phyloP scores from a whole-genome alignment of 2,797 vertebrate genomes.

The Scleropages formosus region DNA sequence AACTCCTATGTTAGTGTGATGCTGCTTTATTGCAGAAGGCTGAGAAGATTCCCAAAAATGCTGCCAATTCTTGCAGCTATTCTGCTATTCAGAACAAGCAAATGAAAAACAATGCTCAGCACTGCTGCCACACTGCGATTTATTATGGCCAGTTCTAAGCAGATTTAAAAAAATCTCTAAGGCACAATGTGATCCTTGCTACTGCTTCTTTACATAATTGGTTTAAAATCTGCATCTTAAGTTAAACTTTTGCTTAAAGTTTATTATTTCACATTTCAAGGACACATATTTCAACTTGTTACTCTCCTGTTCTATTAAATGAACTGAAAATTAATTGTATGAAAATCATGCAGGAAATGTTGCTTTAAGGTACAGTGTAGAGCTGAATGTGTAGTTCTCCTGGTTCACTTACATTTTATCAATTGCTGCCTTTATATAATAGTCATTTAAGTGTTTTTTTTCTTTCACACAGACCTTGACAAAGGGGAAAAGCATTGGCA shows the following conservation, averaged over 20 bases:
- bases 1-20: not conserved
- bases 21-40: not conserved
- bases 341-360: conserved; percentile 42
- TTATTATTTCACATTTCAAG: not conserved
- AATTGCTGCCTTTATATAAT: not conserved
- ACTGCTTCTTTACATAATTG: too few species aligned
- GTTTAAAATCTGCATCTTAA: not conserved
- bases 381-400: not conserved
- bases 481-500: conserved; percentile 85
- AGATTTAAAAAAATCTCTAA: too few species aligned
- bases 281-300: not conserved
- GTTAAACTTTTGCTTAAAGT: not conserved
- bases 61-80: too few species aligned
- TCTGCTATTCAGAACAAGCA: not conserved
- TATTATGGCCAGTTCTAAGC: not conserved
- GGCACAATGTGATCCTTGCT: too few species aligned
- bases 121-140: not conserved
- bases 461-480: conserved; percentile 72
- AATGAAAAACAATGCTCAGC: not conserved
- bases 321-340: not conserved
- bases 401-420: not conserved
- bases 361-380: not conserved
- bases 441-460: not conserved
- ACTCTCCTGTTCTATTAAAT: not conserved
- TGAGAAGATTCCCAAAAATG: too few species aligned